Conservation (phyloP, 2,888 invertebrate genomes). For the Trilocha varians region DNA sequence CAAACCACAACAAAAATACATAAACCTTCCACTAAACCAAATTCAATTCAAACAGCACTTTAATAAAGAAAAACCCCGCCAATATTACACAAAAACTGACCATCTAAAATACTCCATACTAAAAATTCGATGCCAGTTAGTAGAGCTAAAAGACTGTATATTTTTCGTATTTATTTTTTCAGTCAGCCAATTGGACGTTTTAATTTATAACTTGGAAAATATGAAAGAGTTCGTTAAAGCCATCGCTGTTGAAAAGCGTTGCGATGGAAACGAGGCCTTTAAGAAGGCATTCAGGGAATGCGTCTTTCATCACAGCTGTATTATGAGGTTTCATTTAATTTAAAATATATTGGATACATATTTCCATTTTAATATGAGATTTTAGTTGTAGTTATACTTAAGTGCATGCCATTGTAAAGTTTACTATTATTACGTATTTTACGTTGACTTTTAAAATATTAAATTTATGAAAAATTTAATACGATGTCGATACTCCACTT, state of each 20-base stretch:
- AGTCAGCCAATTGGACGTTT: conserved; percentile 45
- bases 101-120: too few species aligned
- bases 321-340: conserved; percentile 24
- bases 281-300: conserved; percentile 28
- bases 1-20: too few species aligned
- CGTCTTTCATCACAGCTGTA: conserved; percentile 28
- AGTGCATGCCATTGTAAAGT: conserved; percentile 7
- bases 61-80: too few species aligned
- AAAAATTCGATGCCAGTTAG: neutral
- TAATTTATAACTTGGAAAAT: conserved; percentile 44
- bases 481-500: too few species aligned
- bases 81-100: too few species aligned
- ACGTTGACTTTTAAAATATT: too few species aligned
- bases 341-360: conserved; percentile 3
- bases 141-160: conserved; percentile 5
- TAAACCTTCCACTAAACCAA: too few species aligned
- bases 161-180: conserved; percentile 9
- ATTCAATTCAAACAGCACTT: too few species aligned
- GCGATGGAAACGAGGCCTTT: conserved; percentile 34
- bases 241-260: conserved; percentile 22
- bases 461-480: too few species aligned
- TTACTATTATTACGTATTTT: conserved; percentile 7
- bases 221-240: conserved; percentile 33
- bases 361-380: neutral
- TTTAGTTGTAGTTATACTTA: neutral